Evolutionary conservation across 2,797 vertebrate genomes (phyloP).

Genomic region (Mus minutoides): DNA sequence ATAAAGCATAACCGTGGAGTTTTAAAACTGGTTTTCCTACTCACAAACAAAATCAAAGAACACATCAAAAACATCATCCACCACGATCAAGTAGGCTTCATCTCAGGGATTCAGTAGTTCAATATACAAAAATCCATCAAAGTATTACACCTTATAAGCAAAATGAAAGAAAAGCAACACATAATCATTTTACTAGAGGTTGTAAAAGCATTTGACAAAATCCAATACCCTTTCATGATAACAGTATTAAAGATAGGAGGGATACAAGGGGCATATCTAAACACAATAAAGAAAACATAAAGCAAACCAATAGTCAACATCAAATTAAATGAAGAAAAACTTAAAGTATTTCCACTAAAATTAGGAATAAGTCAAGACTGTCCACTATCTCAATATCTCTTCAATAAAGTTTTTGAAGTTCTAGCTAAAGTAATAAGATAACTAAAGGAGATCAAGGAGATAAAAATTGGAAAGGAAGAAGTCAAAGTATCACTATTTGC

Average conservation of each 20-base stretch:
- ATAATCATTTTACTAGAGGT: not conserved
- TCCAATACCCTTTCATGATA: not conserved
- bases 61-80: not conserved
- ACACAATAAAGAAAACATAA: not conserved
- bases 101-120: not conserved
- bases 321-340: not conserved
- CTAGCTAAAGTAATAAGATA: not conserved
- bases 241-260: not conserved
- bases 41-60: not conserved
- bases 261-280: not conserved
- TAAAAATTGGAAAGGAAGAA: not conserved
- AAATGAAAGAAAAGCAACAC: not conserved
- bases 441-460: not conserved
- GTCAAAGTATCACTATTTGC: not conserved
- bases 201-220: not conserved
- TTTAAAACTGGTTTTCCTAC: constrained; percentile 9
- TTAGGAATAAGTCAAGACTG: not conserved
- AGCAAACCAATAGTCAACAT: not conserved
- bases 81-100: not conserved
- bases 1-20: not conserved
- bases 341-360: not conserved
- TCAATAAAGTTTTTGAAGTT: not conserved
- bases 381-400: not conserved
- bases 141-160: not conserved
- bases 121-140: not conserved